Evolutionary conservation across 2,113 vertebrate species (phyloP).

Genomic region (Hippocampus barbouri): DNA sequence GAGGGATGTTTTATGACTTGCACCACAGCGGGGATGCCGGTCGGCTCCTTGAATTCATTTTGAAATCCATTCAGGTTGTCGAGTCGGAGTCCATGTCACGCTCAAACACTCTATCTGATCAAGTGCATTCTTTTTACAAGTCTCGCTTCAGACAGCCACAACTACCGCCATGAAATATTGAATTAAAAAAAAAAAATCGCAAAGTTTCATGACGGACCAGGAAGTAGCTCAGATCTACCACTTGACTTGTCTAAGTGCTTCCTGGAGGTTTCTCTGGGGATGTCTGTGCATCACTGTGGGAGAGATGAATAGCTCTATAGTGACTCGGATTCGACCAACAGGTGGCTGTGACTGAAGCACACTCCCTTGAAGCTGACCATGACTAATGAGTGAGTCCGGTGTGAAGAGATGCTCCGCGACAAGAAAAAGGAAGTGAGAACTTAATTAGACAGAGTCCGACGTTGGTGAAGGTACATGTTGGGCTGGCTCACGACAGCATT

Average conservation of each 20-base stretch:
- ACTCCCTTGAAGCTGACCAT: constrained; percentile 34
- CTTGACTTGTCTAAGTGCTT: constrained; percentile 7
- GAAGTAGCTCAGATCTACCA: constrained; percentile 1
- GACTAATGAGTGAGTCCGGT: constrained; percentile 33
- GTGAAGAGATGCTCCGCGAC: constrained; percentile 20
- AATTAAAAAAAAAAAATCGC: background rate
- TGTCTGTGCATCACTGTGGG: constrained; percentile 20
- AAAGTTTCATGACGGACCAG: constrained; percentile 2
- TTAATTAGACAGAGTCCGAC: constrained; percentile 15
- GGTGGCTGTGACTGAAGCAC: constrained; percentile 51
- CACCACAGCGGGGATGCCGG: too few relatives aligned
- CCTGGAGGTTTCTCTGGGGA: constrained; percentile 22
- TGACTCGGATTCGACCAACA: constrained; percentile 40
- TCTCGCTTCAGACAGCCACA: constrained; percentile 15
- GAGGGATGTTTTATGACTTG: too few relatives aligned
- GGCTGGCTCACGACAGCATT: background rate
- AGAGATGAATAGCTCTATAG: constrained; percentile 41
- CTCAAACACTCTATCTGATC: background rate
- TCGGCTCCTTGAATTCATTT: too few relatives aligned
- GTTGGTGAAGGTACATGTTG: constrained; percentile 14
- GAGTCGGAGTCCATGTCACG: too few relatives aligned
- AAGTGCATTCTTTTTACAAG: background rate
- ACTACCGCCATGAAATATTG: constrained; percentile 14
- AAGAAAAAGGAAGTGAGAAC: constrained; percentile 23
- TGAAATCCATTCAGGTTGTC: too few relatives aligned